Percentiles rank a stretch among this genome's conserved stretches.
Conservation (phyloP, 92 coral and sea anemone genomes). For the Hydrozoanthus gracilis region DNA sequence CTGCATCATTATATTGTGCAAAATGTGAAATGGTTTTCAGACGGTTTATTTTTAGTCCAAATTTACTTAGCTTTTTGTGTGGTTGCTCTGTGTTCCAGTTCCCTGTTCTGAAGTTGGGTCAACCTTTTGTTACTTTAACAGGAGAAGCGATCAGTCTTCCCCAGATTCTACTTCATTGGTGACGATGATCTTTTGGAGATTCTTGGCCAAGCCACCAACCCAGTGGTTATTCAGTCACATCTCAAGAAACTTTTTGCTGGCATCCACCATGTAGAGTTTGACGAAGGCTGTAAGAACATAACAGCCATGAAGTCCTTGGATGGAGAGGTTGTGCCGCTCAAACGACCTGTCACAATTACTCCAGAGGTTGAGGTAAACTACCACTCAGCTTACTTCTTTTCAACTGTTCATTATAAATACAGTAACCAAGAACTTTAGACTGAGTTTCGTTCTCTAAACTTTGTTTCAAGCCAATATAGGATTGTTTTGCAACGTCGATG, state of each 20-base stretch:
- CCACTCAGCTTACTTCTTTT: not conserved
- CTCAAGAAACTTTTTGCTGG: conserved; percentile 98
- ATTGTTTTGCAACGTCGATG: not conserved
- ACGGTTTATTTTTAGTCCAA: too few relatives aligned
- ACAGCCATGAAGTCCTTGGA: conserved; percentile 96
- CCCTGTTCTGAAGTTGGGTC: not conserved
- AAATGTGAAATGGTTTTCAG: too few relatives aligned
- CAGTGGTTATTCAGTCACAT: conserved; percentile 95
- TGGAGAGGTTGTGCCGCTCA: conserved; percentile 88
- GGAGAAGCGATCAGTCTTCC: conserved; percentile 98
- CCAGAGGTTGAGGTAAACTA: conserved; percentile 95
- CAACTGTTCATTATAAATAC: not conserved
- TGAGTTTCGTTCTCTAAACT: not conserved
- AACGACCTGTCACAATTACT: conserved; percentile 87
- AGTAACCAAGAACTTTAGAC: not conserved
- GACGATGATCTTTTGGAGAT: conserved; percentile 90
- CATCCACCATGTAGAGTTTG: conserved; percentile 92
- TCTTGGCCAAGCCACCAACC: conserved; percentile 98
- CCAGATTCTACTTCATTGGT: conserved; percentile 97
- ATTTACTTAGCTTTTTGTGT: too few relatives aligned
- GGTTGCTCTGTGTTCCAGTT: not conserved
- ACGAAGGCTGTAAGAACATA: conserved; percentile 91
- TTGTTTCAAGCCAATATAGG: not conserved
- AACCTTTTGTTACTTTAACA: not conserved
- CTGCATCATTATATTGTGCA: too few relatives aligned